Conservation (phyloP, 1,140 invertebrate species). For the Drosophila dunni region DNA sequence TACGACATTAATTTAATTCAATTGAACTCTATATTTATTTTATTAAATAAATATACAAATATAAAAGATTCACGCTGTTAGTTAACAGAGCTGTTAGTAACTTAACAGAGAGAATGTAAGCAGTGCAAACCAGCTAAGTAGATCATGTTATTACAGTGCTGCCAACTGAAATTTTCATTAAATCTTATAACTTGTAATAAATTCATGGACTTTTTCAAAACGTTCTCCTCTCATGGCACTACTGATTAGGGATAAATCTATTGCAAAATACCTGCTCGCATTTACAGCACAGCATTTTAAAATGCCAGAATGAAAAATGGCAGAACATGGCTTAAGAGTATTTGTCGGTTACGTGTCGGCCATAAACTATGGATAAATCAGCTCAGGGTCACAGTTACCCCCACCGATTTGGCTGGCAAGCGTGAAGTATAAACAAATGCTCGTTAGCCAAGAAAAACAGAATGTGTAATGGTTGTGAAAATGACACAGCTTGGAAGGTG, state of each 20-base stretch:
- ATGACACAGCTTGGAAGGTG: constrained; percentile 49
- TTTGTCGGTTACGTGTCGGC: constrained; percentile 51
- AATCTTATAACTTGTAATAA: no score
- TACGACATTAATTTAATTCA: background rate
- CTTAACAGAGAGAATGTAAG: background rate
- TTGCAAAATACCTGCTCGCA: constrained; percentile 15
- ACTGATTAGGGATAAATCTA: constrained; percentile 33
- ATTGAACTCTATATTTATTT: no score
- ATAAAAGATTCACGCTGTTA: no score
- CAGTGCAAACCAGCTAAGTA: background rate
- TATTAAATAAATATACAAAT: no score
- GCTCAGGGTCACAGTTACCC: constrained; percentile 64
- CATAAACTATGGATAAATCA: constrained; percentile 66
- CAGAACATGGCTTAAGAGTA: background rate
- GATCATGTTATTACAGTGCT: background rate
- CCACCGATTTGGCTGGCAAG: constrained; percentile 19
- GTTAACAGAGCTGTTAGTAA: background rate
- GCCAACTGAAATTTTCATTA: no score
- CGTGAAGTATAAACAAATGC: constrained; percentile 47
- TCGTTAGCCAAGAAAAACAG: constrained; percentile 47
- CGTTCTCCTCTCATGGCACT: constrained; percentile 6
- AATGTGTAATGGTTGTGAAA: constrained; percentile 49
- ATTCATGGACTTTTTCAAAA: background rate
- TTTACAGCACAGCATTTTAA: constrained; percentile 21
- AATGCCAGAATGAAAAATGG: constrained; percentile 28